Evolutionary conservation across 2,113 vertebrate genomes (phyloP).

Genomic region (Dasyprocta punctata): DNA sequence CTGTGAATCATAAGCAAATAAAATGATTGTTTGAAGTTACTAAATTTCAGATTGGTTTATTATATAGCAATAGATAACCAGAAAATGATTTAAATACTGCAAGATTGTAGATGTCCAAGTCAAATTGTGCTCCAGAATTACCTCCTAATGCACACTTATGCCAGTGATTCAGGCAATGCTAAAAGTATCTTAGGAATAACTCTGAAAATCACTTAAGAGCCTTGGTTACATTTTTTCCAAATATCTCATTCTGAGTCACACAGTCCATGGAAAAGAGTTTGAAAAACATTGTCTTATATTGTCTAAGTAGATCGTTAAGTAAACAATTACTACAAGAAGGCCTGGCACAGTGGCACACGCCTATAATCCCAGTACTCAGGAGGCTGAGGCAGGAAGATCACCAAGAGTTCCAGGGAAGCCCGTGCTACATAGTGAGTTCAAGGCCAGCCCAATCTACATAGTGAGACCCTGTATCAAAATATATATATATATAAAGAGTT

Average conservation of each 20-base stretch:
- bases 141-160: neutral
- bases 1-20: neutral
- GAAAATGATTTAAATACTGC: neutral
- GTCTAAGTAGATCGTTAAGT: neutral
- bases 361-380: neutral
- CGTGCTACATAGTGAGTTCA: neutral
- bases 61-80: neutral
- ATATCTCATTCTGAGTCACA: constrained; percentile 30
- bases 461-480: neutral
- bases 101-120: neutral
- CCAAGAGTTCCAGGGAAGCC: neutral
- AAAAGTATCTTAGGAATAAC: neutral
- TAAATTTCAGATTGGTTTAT: constrained; percentile 8
- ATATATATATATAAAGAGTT: neutral
- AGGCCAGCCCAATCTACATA: neutral
- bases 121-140: neutral
- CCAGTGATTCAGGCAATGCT: neutral
- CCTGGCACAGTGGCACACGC: neutral
- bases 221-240: constrained; percentile 6
- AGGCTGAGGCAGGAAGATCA: neutral
- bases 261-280: neutral
- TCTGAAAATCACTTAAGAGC: neutral
- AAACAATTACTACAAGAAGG: neutral
- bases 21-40: neutral
- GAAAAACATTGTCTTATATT: neutral